Base-by-base conservation (phyloP, 2,797 vertebrate species). In the Manis pentadactyla region DNA sequence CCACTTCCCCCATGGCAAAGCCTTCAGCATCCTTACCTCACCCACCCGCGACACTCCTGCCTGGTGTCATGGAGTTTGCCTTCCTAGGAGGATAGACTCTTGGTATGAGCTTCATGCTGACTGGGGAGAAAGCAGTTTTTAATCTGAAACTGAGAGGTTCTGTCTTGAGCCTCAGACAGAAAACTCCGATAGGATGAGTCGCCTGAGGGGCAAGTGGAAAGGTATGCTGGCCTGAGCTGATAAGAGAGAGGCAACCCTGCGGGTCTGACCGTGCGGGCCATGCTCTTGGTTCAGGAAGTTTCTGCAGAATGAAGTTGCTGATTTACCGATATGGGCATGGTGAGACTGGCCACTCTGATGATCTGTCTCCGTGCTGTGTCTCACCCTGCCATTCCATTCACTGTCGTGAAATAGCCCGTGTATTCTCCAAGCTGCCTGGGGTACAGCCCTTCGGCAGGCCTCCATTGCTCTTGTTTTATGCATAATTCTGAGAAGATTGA, bases 81-180 rank as follows among this genome's bases (percentile, higher is more conserved):
- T 95, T 94, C 73, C 59, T 59, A 66, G 39, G 61, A 91, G 77
- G 69, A 75, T 15, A 82, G 37, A 74, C 13, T 83, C 57, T 86
- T 93, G 39, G n/a, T 9, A 31, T 31, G 59, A 95, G n/a, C 64
- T 96, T 39, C 75, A 7, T 37, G 42, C 37, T 63, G 18, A 94
- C 37, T 34, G 4, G 14, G 21, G 42, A 95, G 57, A 91, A 57
- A 90, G 29, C 37, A 93, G 57, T 64, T 95, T 93, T 74, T 84
- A 93, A 46, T 69, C 53, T 93, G 66, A 91, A 69, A 69, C 25
- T 27, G 7, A 81, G 29, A 68, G 59, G 29, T 93, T 75, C 3
- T 90, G 63, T 90, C 78, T 94, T 84, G 75, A 94, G 79, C 49
- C 23, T 84, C 37, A 84, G 59, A 74, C 64, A 84, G 94, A 94